Evolutionary conservation across 2,113 vertebrate genomes (phyloP), one percentile per base, ranked within the genome.

Genomic region (Psettodes erumei): DNA sequence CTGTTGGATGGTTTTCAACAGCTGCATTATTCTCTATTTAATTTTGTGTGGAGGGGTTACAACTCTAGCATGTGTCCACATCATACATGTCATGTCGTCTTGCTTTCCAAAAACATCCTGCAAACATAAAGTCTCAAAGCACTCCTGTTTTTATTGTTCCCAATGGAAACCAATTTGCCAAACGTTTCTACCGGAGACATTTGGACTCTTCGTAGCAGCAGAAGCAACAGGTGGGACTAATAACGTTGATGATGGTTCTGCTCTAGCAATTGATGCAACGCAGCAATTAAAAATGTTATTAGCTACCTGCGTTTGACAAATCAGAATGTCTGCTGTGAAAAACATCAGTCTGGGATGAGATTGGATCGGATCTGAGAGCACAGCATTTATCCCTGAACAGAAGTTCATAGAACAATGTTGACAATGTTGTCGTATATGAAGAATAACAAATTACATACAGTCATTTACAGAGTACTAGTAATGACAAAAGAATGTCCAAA

Each of bases 261-360:
- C 8, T 42, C 8, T 32, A 11, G 48, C 37, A 35, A 43, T 74
- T 33, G 55, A 45, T 33, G 63, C 12, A n/a, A 8, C 0, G 33
- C 54, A 33, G 33, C 43, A 33, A 25, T 51, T 42, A 51, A 60
- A 27, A 43, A 11, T 43, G 45, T 56, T 50, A 50, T 30, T 71
- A 38, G 38, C 12, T n/a, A 50, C 5, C 15, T 63, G 32, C 30
- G 50, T 25, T 25, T 21, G 33, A 40, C 11, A 16, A 21, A 8
- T 48, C 9, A 27, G 18, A 12, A n/a, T 54, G 21, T 55, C 21
- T 27, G 28, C 33, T 25, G 48, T 27, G 28, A 53, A 43, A 56
- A 45, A 5, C 1, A 3, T 38, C 5, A 27, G n/a, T n/a, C 7
- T 1, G 1, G n/a, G 2, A 48, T 16, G 5, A 5, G 42, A 19